Evolutionary conservation across 2,113 vertebrate genomes (phyloP), one percentile per base, ranked within the genome.

Genomic region (Microcebus ravelobensis): DNA sequence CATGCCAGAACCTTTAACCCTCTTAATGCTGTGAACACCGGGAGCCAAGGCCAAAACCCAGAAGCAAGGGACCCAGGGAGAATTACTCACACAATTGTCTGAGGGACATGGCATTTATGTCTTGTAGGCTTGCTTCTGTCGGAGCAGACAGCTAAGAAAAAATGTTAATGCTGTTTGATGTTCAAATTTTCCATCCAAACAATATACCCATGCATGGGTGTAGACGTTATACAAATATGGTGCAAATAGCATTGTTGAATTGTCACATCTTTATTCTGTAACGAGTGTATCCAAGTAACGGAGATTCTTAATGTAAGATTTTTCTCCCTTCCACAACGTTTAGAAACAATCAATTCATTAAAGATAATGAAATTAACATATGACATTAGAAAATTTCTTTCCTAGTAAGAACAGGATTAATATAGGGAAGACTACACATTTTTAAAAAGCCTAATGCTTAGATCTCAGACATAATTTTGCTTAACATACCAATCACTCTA

Each of bases 1-100:
- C 98, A 94, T 98, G 95, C 98, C 98, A 87, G 98, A 99, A 99
- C 99, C 99, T 99, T 99, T 99, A 99, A 99, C 99, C 99, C 99
- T 99, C 98, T 99, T 99, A 99, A 99, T 99, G 99, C 99, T 98
- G 98, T 59, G 89, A 98, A 98, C 98, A 99, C 98, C 98, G 97
- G 98, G 98, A 99, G 99, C 99, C 99, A 98, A 99, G 99, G 98
- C 99, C 95, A 98, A 98, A 98, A 98, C 98, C 99, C 99, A 98
- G 85, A 98, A 99, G 98, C 97, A 98, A 98, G 42, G 89, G 94
- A 98, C 92, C 97, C 86, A 21, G 84, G 89, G 97, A 98, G 98
- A 98, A 98, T 98, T 97, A 98, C 98, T 98, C 95, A 95, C 97
- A 97, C 98, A 98, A 93, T 91, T 90, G 97, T 97, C 97, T 89